phyloP scores from a whole-genome alignment of 2,113 vertebrate genomes.

The Perognathus longimembris region DNA sequence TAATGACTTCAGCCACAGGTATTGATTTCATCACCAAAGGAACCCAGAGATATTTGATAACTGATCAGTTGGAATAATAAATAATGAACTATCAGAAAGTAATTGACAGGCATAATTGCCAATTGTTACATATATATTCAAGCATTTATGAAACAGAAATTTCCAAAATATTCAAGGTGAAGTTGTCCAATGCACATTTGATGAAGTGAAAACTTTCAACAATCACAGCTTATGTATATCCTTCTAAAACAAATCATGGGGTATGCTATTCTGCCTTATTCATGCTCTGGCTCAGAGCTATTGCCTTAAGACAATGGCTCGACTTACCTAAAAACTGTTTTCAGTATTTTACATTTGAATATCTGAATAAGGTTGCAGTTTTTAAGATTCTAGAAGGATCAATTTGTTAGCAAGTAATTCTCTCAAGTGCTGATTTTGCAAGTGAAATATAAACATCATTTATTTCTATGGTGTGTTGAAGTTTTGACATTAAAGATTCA shows the following conservation, averaged over 20 bases:
- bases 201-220: background rate
- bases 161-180: background rate
- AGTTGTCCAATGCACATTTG: background rate
- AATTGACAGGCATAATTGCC: background rate
- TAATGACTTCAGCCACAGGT: background rate
- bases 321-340: background rate
- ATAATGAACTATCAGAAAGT: background rate
- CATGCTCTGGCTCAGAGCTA: background rate
- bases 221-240: background rate
- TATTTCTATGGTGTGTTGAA: slow-evolving; percentile 48
- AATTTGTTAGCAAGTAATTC: slow-evolving; percentile 51
- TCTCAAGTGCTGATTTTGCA: slow-evolving; percentile 57
- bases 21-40: background rate
- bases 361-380: background rate
- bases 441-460: slow-evolving; percentile 59
- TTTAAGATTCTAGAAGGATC: slow-evolving; percentile 19
- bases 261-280: background rate
- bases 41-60: background rate
- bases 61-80: background rate
- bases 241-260: background rate
- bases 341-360: slow-evolving; percentile 1
- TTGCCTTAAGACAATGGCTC: background rate
- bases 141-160: background rate
- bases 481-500: slow-evolving; percentile 60
- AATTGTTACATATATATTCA: background rate